Conservation (phyloP, 2,113 vertebrate genomes). For the Myxocyprinus asiaticus region DNA sequence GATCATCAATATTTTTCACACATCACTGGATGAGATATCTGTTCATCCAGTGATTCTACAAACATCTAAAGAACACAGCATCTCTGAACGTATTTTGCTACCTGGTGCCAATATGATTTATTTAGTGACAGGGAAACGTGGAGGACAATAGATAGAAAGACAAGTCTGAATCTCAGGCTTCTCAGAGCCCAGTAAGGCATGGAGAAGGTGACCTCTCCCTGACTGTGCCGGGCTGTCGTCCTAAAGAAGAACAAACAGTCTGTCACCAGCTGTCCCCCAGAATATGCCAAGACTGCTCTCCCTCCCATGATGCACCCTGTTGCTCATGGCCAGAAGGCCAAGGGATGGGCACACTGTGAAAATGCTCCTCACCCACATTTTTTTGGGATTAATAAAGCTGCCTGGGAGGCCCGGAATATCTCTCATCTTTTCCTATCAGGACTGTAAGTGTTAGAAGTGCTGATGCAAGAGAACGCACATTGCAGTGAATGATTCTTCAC, state of each 20-base stretch:
- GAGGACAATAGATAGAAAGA: background rate
- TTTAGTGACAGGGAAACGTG: background rate
- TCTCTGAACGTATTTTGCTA: background rate
- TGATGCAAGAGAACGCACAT: conserved; percentile 1
- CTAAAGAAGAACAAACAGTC: conserved; percentile 58
- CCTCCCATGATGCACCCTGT: conserved; percentile 40
- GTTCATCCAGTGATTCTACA: background rate
- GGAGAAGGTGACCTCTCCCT: conserved; percentile 57
- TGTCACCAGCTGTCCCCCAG: conserved; percentile 58
- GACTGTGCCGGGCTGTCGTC: conserved; percentile 53
- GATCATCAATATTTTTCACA: too few species aligned
- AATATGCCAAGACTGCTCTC: conserved; percentile 52
- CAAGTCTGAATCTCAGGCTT: conserved; percentile 4
- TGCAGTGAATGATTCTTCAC: too few species aligned
- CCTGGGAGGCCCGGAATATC: conserved; percentile 31
- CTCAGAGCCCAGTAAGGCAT: conserved; percentile 14
- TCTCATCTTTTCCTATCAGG: background rate
- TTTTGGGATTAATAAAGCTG: conserved; percentile 16
- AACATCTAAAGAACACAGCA: conserved; percentile 2
- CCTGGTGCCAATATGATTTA: background rate
- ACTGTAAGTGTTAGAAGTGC: background rate
- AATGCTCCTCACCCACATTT: conserved; percentile 45
- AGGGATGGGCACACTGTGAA: conserved; percentile 50
- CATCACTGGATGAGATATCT: too few species aligned
- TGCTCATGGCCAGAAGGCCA: conserved; percentile 44